Base-by-base conservation (phyloP, 2,113 vertebrate species). In the Leucoraja erinaceus region DNA sequence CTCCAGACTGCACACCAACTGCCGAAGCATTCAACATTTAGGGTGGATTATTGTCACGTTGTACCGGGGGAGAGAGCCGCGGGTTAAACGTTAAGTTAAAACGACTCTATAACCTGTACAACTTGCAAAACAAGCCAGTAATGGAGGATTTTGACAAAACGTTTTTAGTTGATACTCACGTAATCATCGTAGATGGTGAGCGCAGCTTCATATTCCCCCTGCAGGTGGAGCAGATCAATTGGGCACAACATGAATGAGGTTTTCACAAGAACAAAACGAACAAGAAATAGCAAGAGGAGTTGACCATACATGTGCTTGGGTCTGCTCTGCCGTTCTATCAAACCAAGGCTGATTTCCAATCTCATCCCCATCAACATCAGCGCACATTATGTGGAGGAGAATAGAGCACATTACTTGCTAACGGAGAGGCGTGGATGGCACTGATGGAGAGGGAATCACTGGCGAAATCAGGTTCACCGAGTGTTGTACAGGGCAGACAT, bases 151-250 rank as follows among this genome's bases (percentile, higher is more conserved):
- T 90, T 33, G 25, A 66, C 28, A 20, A 20, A 18, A 63, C 28
- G 12, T 22, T 91, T 91, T 25, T 74, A 79, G 72, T 16, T 9
- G 0, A 10, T 91, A 98, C 98, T 96, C 93, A 99, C 98, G 59
- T 98, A 96, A 9, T 94, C 86, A 59, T 99, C 98, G 31, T 95
- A 99, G 93, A 99, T 96, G 18, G 96, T 96, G 95, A 99, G 93
- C 1, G 98, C 98, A 0, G 96, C 96, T 94, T 99, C 98, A 12
- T 99, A 97, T 1, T 99, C 96, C 11, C 97, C 98, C 98, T 99
- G 95, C 93, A 25, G 25, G 75, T 28, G 33, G 31, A 78, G 28
- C 22, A 93, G 10, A 22, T 28, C 38, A 93, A 28, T 47, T 8
- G n/a, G 31, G 20, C 25, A 4, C 47, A 70, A 91, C 9, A n/a